Percentiles rank a stretch among this genome's conserved stretches.
Conservation (phyloP, 2,797 vertebrate species). For the Gymnocypris eckloni region DNA sequence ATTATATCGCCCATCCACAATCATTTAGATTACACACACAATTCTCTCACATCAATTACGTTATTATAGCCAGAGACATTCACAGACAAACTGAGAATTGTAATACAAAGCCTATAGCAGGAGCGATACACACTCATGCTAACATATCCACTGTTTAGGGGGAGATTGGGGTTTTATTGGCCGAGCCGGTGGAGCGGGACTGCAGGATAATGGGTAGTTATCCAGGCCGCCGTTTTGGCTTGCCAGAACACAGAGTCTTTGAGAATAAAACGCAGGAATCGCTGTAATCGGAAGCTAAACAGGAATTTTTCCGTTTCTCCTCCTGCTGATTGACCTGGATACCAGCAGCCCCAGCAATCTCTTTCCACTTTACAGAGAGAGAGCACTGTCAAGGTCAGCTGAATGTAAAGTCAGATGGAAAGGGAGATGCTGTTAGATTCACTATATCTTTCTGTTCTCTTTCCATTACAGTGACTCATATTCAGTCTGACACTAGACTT, state of each 20-base stretch:
- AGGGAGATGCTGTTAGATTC: slow-evolving; percentile 44
- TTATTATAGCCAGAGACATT: slow-evolving; percentile 41
- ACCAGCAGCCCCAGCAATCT: slow-evolving; percentile 43
- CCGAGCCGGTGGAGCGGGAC: slow-evolving; percentile 45
- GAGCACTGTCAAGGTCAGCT: slow-evolving; percentile 38
- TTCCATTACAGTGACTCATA: slow-evolving; percentile 34
- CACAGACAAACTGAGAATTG: slow-evolving; percentile 34
- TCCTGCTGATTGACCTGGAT: slow-evolving; percentile 54
- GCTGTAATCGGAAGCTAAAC: slow-evolving; percentile 58
- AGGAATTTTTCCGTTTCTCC: slow-evolving; percentile 47
- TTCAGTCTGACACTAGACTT: slow-evolving; percentile 33
- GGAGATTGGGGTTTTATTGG: slow-evolving; percentile 56
- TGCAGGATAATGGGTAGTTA: slow-evolving; percentile 54
- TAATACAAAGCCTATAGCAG: slow-evolving; percentile 33
- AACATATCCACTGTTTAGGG: slow-evolving; percentile 42
- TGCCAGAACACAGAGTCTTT: slow-evolving; percentile 25
- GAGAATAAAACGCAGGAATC: slow-evolving; percentile 33
- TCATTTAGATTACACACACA: slow-evolving; percentile 40
- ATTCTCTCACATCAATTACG: slow-evolving; percentile 43
- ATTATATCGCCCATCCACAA: slow-evolving; percentile 34
- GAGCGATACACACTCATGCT: background rate
- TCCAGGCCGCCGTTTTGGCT: slow-evolving; percentile 32
- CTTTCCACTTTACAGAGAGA: slow-evolving; percentile 47
- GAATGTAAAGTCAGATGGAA: slow-evolving; percentile 48
- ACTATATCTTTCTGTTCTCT: slow-evolving; percentile 31